Evolutionary conservation across 2,113 vertebrate species (phyloP), one percentile per base, ranked within the genome.

Genomic region (Mola mola): DNA sequence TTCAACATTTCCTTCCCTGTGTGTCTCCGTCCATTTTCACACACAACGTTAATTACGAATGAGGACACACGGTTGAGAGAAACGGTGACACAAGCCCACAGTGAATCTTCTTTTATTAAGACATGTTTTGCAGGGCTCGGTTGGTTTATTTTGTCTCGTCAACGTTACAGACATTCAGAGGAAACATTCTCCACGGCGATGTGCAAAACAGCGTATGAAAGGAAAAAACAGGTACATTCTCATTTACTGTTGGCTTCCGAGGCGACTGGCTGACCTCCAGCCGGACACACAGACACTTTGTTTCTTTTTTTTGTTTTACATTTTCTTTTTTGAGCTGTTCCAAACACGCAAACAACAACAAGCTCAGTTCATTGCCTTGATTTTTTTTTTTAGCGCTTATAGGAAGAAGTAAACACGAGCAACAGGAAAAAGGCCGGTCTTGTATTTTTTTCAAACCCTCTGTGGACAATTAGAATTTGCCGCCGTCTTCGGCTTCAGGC

Each of bases 71-170:
- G n/a, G n/a, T n/a, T n/a, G n/a, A n/a, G n/a, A 56, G 50, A 0
- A 21, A 31, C 21, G 9, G 3, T 38, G 11, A 13, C 6, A 1
- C 26, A 1, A 0, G 12, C 8, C 75, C 84, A 91, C 87, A 88
- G 87, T 90, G 87, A 84, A 79, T 12, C 55, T 56, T 75, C 71
- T 79, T 88, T 90, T 86, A 90, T 85, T 88, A 52, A 65, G 72
- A 73, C 67, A 34, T 67, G 24, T 76, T 60, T 38, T 78, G 28
- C 66, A 59, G 69, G 51, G 53, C 61, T 79, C 5, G 34, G 19
- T 34, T 61, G 29, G 22, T 60, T 56, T 72, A 19, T 51, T 78
- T 64, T 40, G 51, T 64, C 55, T 78, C 66, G 16, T 61, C 33
- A 28, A 47, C 36, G 22, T 46, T 57, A 75, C 62, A 75, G 50